These are phyloP conservation scores for Drosophila gaucha DNA, from an alignment of 2,888 invertebrate species.

Conservation along the genomic window DNA sequence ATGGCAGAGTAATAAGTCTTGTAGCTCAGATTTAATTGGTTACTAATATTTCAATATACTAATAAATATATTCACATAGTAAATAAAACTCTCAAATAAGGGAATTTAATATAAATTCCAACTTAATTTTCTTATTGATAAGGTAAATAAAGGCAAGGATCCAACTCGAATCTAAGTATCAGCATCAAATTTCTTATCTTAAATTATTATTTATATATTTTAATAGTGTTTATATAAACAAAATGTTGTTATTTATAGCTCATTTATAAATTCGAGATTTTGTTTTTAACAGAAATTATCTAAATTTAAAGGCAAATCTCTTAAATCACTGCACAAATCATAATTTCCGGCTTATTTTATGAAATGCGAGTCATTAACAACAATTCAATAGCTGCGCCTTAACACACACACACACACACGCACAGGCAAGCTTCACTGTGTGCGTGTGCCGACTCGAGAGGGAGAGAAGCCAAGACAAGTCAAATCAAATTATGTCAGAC, in stretches of 20 bases:
- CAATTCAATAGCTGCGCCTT: constrained; percentile 24
- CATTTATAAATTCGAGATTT: not conserved
- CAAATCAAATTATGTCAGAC: constrained; percentile 64
- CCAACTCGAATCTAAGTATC: too few relatives aligned
- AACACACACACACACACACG: constrained; percentile 4
- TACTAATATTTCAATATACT: too few relatives aligned
- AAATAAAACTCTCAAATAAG: too few relatives aligned
- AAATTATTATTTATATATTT: not conserved
- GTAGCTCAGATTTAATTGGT: too few relatives aligned
- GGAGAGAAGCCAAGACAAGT: constrained; percentile 49
- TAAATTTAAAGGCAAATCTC: constrained; percentile 26
- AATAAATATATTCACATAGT: too few relatives aligned
- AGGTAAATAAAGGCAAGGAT: too few relatives aligned
- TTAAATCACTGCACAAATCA: constrained; percentile 18
- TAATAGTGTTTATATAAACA: too few relatives aligned
- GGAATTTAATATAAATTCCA: too few relatives aligned
- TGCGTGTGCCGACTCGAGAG: not conserved
- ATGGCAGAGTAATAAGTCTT: too few relatives aligned
- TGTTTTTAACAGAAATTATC: constrained; percentile 15
- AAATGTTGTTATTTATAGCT: not conserved
- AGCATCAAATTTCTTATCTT: too few relatives aligned
- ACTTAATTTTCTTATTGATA: too few relatives aligned
- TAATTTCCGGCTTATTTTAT: constrained; percentile 13
- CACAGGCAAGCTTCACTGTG: constrained; percentile 16
- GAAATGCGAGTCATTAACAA: constrained; percentile 40